These are phyloP conservation scores for Cherax destructor DNA, from an alignment of 1,140 invertebrate genomes.

Conservation along the genomic window DNA sequence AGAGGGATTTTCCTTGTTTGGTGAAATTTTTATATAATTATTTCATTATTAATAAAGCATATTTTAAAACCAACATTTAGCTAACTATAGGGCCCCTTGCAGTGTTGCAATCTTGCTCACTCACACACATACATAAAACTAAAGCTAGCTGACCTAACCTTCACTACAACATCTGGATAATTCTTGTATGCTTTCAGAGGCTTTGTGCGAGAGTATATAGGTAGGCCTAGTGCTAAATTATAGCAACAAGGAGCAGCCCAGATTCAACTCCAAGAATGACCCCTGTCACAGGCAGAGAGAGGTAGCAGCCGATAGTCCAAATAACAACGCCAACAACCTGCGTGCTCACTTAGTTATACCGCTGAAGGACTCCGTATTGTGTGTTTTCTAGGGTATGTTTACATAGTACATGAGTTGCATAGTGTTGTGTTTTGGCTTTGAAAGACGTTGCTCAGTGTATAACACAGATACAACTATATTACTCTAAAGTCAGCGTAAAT, in stretches of 20 bases:
- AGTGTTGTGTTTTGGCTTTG: background rate
- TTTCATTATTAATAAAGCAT: background rate
- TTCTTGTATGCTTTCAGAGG: background rate
- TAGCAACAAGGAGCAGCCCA: background rate
- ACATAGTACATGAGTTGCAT: background rate
- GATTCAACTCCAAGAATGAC: background rate
- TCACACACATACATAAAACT: background rate
- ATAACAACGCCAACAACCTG: background rate
- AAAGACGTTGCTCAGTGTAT: background rate
- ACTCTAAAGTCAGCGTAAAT: background rate
- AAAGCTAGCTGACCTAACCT: background rate
- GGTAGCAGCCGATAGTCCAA: background rate
- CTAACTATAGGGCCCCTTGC: background rate
- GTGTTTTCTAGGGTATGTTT: background rate
- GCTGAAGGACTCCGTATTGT: background rate
- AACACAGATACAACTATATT: background rate
- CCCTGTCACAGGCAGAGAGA: background rate
- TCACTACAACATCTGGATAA: background rate
- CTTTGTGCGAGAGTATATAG: slow-evolving; percentile 14
- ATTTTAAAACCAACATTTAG: background rate
- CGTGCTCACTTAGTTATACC: background rate
- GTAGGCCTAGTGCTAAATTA: background rate
- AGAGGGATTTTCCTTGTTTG: no score
- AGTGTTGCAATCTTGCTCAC: background rate
- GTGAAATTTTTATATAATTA: background rate